Evolutionary conservation across 2,888 invertebrate species (phyloP), one percentile per base, ranked within the genome.

Genomic region (Andrena trimmerana): DNA sequence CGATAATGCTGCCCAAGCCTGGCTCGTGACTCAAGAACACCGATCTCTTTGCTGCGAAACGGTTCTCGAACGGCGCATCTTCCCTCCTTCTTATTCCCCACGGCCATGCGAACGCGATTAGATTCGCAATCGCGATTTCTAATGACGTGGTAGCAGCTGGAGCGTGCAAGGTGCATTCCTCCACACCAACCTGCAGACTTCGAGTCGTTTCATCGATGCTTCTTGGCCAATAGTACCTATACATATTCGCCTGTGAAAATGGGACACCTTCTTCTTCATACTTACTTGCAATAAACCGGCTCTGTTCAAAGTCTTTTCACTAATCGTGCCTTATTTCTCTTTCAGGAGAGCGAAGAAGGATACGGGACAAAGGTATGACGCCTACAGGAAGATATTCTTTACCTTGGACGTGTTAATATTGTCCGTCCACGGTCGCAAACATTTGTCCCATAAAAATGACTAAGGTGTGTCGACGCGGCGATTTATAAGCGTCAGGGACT

Each of bases 61-160:
- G 42, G 27, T 70, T 50, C 62, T 29, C 7, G 2, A 50, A n/a
- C 48, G 62, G 50, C 31, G 50, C 8, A 24, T 20, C 27, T 4
- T 29, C 42, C n/a, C 31, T 7, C 16, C 16, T 29, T 5, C 20
- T 8, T 36, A 16, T 54, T 20, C 13, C 7, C 2, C 6, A 20
- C n/a, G 24, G 3, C n/a, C n/a, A 36, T 24, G 50, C 2, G 24
- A 24, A 10, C 5, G 20, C 42, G 50, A n/a, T 33, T 42, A 16
- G 16, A 7, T n/a, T 2, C 1, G 24, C 36, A 77, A 78, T 78
- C 68, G 77, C 36, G 52, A 24, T 52, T 75, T 36, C 13, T 31
- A 24, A 52, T 27, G 54, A 33, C 31, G 67, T 16, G 36, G 8
- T 29, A 6, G 24, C 50, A 60, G 74, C 52, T 62, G 60, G 31